phyloP scores from a whole-genome alignment of 2,797 vertebrate genomes.

The Lemur catta region DNA sequence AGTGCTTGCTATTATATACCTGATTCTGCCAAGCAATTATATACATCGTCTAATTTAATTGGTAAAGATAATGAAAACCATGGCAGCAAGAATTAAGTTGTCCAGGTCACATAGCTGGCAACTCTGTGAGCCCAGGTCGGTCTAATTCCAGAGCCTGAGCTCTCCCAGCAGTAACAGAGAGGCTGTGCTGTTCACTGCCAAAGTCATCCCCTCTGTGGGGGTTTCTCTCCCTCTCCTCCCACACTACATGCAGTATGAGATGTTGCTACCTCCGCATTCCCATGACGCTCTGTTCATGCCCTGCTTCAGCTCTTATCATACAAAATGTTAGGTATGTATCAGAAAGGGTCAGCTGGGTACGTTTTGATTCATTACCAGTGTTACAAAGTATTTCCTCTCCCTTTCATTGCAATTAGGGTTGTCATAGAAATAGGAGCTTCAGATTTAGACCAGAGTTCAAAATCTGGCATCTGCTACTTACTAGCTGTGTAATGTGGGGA shows the following conservation, averaged over 20 bases:
- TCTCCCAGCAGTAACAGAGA: too few relatives aligned
- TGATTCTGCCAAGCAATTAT: neutral
- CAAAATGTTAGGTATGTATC: neutral
- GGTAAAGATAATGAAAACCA: neutral
- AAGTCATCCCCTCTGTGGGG: neutral
- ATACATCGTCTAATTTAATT: neutral
- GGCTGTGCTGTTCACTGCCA: neutral
- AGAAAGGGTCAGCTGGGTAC: neutral
- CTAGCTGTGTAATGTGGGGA: neutral
- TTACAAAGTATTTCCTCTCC: neutral
- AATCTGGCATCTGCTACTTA: neutral
- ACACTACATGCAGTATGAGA: neutral
- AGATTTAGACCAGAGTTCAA: neutral
- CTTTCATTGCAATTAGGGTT: neutral
- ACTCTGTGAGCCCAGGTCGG: neutral
- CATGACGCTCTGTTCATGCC: rapidly evolving
- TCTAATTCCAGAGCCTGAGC: neutral
- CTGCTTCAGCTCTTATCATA: neutral
- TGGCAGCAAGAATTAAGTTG: neutral
- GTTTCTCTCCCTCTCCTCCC: neutral
- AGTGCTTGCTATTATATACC: neutral
- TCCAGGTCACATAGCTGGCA: neutral
- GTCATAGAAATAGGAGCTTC: neutral
- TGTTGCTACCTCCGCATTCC: neutral
- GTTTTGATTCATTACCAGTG: neutral